phyloP scores from a whole-genome alignment of 2,888 invertebrate genomes.

The Harpagoxenus sublaevis region DNA sequence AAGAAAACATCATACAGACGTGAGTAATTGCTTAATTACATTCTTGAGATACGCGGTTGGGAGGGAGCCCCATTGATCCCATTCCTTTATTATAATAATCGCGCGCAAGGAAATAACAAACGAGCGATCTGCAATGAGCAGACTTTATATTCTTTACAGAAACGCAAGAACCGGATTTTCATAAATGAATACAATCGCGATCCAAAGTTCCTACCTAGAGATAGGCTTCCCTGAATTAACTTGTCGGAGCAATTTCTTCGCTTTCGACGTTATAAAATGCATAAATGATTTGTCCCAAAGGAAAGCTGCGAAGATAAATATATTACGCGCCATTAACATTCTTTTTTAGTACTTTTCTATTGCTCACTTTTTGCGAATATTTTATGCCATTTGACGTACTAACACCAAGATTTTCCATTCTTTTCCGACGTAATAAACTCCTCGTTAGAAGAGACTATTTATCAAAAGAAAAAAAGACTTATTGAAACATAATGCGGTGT shows the following conservation, averaged over 20 bases:
- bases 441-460: background rate
- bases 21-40: constrained; percentile 77
- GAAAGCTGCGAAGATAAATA: background rate
- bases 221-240: background rate
- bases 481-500: background rate
- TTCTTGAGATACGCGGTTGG: background rate
- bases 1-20: constrained; percentile 94
- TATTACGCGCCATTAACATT: background rate
- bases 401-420: background rate
- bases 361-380: background rate
- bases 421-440: background rate
- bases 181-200: background rate
- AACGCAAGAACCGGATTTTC: background rate
- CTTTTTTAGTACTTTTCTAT: background rate
- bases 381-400: background rate
- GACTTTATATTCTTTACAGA: constrained; percentile 4
- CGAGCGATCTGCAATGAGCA: background rate
- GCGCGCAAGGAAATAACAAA: background rate
- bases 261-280: constrained; percentile 3
- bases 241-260: constrained; percentile 8
- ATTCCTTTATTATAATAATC: constrained; percentile 24
- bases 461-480: background rate
- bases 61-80: constrained; percentile 13
- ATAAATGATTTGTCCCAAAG: background rate
- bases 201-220: background rate